Base-by-base conservation (phyloP, 2,797 vertebrate genomes). In the Muscicapa striata region DNA sequence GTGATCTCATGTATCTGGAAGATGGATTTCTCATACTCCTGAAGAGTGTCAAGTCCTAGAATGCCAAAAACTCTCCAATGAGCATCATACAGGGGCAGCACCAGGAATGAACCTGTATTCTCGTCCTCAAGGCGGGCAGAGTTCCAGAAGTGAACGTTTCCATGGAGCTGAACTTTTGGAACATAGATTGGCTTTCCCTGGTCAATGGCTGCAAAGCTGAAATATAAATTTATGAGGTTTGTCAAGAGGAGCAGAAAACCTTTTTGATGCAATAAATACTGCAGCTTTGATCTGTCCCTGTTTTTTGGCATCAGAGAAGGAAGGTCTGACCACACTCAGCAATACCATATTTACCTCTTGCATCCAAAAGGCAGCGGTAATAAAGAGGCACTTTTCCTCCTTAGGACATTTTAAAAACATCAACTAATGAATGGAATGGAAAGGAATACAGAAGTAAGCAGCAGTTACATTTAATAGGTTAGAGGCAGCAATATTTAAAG, bases 81-180 rank as follows among this genome's bases (percentile, higher is more conserved):
- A 64, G 87, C 68, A 43, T 98, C 98, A 1, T 97, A 97, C 46
- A 98, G 88, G 10, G 98, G 98, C 59, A 98, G 66, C 18, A 98
- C 98, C 89, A 98, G 93, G 59, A 98, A 63, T 3, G 98, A 98
- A 15, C 98, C 98, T 30, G 83, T 96, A 45, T 45, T 89, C 40
- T 98, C 95, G 26, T 92, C 67, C 43, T 18, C 68, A 30, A 83
- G 68, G 5, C 91, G 87, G 6, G 96, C 69, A 4, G 54, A 9
- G 43, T 98, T 98, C 98, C 98, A 98, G 90, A 98, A 98, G 52
- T 97, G 97, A 84, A 98, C 84, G 20, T 97, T 98, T 49, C 97
- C 97, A 0, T 98, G 98, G 34, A 98, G 80, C 48, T 98, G 91
- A 90, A 98, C 98, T 67, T 91, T 96, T 55, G 98, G 97, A 54